Evolutionary conservation across 2,113 vertebrate genomes (phyloP).

Genomic region (Rhinolophus sinicus): DNA sequence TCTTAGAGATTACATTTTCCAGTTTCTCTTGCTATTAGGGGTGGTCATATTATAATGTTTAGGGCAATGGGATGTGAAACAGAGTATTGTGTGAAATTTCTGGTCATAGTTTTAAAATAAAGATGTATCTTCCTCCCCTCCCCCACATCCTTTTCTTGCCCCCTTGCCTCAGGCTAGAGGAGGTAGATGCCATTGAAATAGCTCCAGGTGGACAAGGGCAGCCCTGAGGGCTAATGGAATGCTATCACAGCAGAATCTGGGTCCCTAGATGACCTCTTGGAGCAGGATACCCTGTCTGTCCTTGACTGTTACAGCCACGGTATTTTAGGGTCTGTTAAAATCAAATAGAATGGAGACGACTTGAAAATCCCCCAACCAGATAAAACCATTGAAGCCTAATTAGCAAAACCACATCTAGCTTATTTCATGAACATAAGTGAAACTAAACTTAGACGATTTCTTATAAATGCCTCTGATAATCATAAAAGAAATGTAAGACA

Average conservation of each 20-base stretch:
- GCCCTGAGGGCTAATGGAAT: neutral
- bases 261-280: neutral
- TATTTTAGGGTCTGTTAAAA: neutral
- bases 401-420: neutral
- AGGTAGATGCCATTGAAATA: neutral
- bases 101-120: neutral
- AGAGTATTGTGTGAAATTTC: neutral
- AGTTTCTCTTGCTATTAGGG: neutral
- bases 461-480: slow-evolving; percentile 23
- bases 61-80: neutral
- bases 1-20: neutral
- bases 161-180: neutral
- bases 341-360: neutral
- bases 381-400: neutral
- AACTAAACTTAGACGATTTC: neutral
- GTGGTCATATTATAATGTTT: neutral
- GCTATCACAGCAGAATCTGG: neutral
- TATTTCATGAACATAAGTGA: neutral
- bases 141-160: neutral
- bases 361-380: neutral
- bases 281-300: neutral
- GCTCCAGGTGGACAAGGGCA: neutral
- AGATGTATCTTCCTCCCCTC: neutral
- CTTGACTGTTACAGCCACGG: neutral
- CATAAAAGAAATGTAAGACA: neutral